Evolutionary conservation across 2,797 vertebrate species (phyloP).

Genomic region (Myripristis murdjan): DNA sequence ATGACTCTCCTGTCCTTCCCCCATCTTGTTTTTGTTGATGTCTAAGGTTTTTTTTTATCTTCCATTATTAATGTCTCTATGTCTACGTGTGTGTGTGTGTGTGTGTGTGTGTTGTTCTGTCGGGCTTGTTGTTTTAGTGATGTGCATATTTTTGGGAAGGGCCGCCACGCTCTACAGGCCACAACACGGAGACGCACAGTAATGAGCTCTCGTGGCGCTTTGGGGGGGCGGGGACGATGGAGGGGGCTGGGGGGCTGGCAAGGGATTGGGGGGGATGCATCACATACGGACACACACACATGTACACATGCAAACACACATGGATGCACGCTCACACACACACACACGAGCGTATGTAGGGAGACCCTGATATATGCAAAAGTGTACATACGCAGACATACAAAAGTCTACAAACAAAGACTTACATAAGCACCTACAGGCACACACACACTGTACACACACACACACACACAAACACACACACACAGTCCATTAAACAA

Average conservation of each 20-base stretch:
- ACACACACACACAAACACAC: not conserved
- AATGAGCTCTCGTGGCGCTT: slow-evolving; percentile 81
- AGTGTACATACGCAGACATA: not conserved
- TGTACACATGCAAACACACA: not conserved
- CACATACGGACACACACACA: not conserved
- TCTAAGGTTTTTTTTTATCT: slow-evolving; percentile 71
- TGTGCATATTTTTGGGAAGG: slow-evolving; percentile 85
- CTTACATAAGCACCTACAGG: slow-evolving; percentile 5
- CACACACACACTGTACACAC: slow-evolving; percentile 2
- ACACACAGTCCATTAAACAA: slow-evolving; percentile 45
- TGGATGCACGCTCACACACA: slow-evolving; percentile 1
- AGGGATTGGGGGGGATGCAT: slow-evolving; percentile 33
- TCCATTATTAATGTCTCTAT: slow-evolving; percentile 78
- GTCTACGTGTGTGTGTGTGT: slow-evolving; percentile 10
- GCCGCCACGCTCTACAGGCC: slow-evolving; percentile 81
- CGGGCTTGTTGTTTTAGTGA: slow-evolving; percentile 81
- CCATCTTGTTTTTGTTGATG: slow-evolving; percentile 65
- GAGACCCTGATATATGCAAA: slow-evolving; percentile 23
- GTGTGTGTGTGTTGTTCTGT: slow-evolving; percentile 69
- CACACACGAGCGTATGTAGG: slow-evolving; percentile 32
- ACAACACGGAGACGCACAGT: slow-evolving; percentile 81
- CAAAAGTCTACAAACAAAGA: slow-evolving; percentile 19
- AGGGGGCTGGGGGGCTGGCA: too few species aligned
- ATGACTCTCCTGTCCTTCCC: slow-evolving; percentile 53
- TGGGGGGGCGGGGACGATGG: too few species aligned